These are phyloP conservation scores for Corella eumyota DNA, from an alignment of 23 tunicate genomes.

Conservation along the genomic window DNA sequence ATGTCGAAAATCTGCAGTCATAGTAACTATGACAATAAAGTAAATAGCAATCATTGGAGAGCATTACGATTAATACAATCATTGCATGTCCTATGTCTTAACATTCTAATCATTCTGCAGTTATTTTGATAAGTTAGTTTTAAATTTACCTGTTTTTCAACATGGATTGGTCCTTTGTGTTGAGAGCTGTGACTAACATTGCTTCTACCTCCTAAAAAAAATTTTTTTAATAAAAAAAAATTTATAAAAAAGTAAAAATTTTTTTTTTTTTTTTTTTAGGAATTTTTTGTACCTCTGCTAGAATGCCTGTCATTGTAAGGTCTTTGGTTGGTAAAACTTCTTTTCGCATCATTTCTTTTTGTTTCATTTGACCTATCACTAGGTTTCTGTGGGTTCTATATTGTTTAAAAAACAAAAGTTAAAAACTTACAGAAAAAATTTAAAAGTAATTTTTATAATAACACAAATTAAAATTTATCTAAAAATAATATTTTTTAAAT, in stretches of 20 bases:
- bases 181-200: background rate
- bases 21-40: slow-evolving; percentile 44
- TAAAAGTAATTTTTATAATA: background rate
- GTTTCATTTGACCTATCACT: background rate
- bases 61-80: background rate
- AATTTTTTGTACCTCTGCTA: slow-evolving; percentile 24
- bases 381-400: background rate
- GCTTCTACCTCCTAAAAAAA: too few species aligned
- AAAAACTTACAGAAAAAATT: background rate
- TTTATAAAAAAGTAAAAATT: background rate
- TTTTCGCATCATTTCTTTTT: slow-evolving; percentile 13
- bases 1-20: slow-evolving; percentile 18
- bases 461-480: background rate
- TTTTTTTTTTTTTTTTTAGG: background rate
- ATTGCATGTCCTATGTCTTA: background rate
- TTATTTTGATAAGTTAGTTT: too few species aligned
- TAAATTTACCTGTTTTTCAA: too few species aligned
- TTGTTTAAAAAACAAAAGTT: background rate
- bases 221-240: too few species aligned
- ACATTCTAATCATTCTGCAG: slow-evolving; percentile 9
- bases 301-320: slow-evolving; percentile 12
- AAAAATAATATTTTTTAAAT: background rate
- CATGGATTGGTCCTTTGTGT: too few species aligned
- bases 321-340: slow-evolving; percentile 26
- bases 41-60: slow-evolving; percentile 5